Evolutionary conservation across 1,140 invertebrate species (phyloP), one percentile per base, ranked within the genome.

Genomic region (Camponotus floridanus): DNA sequence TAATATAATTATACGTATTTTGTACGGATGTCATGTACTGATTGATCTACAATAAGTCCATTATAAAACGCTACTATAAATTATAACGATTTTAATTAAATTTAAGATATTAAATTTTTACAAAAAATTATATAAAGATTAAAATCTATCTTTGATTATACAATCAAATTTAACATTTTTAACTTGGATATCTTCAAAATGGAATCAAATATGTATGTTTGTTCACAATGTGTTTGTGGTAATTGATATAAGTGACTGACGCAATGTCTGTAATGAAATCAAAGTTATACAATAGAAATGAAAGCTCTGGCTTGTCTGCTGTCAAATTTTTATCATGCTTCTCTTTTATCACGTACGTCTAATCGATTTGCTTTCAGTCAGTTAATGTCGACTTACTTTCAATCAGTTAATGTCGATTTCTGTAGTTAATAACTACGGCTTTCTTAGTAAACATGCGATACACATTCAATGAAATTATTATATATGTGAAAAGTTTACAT

Each of bases 281-380:
- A 15, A 31, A 42, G 6, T 45, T 42, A 11, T 45, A 45, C n/a
- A 33, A 62, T 31, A 62, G 33, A 57, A 71, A 21, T 18, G 33
- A 74, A 33, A 57, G 9, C 13, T 45, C 13, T 57, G 18, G 18
- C 48, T 36, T 13, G 31, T 33, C 3, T 74, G 9, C 18, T 42
- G 15, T 42, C 21, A 61, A 39, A 11, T 13, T 39, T 61, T 39
- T 26, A 26, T 26, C 26, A 26, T 26, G 26, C 26, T 26, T 26
- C 26, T 59, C 7, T 76, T 68, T 15, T 26, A 48, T 68, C n/a
- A 11, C 1, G 36, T 68, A 68, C 42, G 9, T 42, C 9, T 26
- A 26, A 76, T 65, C 31, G 62, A 65, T 59, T 21, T 33, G 33
- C 6, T 74, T 36, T 21, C 31, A 57, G 5, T 73, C 31, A 73